Conservation (phyloP, 2,888 invertebrate species). For the Piscicola geometra region DNA sequence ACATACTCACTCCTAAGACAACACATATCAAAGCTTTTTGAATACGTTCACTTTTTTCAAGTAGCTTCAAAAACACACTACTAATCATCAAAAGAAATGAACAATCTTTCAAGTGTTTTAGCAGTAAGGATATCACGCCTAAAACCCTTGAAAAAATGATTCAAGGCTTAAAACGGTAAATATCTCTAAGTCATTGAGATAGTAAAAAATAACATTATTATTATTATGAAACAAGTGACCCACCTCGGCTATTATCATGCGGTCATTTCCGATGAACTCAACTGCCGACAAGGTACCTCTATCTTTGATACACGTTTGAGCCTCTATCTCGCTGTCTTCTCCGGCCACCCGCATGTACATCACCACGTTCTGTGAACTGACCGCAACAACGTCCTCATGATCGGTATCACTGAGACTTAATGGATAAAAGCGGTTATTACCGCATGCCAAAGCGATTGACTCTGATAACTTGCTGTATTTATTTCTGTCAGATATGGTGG, state of each 20-base stretch:
- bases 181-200: too few relatives aligned
- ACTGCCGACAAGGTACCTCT: slow-evolving; percentile 3
- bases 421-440: neutral
- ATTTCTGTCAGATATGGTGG: neutral
- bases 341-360: neutral
- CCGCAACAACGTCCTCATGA: slow-evolving; percentile 17
- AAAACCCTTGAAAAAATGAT: too few relatives aligned
- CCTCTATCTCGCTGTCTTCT: neutral
- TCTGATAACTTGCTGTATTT: neutral
- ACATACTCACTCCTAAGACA: too few relatives aligned
- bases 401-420: slow-evolving; percentile 17
- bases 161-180: too few relatives aligned
- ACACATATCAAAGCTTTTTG: too few relatives aligned
- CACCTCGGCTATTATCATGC: slow-evolving; percentile 15
- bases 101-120: too few relatives aligned
- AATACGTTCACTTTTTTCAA: too few relatives aligned
- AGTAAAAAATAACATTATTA: too few relatives aligned
- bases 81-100: too few relatives aligned
- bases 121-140: too few relatives aligned
- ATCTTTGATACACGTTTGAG: neutral
- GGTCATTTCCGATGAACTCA: neutral
- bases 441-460: neutral
- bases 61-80: too few relatives aligned
- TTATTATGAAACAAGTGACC: slow-evolving; percentile 7
- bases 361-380: slow-evolving; percentile 2